Evolutionary conservation across 1,140 invertebrate genomes (phyloP).

Genomic region (Harpegnathos saltator): DNA sequence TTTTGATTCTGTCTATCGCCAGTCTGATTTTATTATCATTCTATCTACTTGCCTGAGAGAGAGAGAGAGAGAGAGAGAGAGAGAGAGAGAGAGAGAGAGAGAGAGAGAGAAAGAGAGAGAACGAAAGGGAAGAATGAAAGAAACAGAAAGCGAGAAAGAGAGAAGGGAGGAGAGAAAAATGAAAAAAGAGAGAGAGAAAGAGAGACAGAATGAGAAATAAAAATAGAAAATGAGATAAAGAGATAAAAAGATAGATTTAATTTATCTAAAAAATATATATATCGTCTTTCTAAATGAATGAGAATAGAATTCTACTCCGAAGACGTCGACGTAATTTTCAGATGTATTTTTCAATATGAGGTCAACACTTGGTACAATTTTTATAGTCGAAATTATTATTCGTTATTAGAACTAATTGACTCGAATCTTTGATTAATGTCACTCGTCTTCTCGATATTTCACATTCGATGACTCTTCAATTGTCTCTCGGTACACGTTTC

Average conservation of each 20-base stretch:
- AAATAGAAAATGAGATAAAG: not conserved
- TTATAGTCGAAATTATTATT: conserved; percentile 44
- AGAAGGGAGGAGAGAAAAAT: not conserved
- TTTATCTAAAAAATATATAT: conserved; percentile 58
- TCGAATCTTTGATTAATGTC: conserved; percentile 51
- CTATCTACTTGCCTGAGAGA: conserved; percentile 66
- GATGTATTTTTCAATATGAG: conserved; percentile 27
- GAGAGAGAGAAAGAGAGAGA: conserved; percentile 3
- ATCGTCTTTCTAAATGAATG: conserved; percentile 43
- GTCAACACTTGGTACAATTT: conserved; percentile 42
- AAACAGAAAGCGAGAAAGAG: conserved; percentile 17
- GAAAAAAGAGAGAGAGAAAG: not conserved
- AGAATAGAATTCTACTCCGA: conserved; percentile 43
- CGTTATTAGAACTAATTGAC: conserved; percentile 56
- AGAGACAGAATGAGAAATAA: conserved; percentile 5
- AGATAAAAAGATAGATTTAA: not conserved
- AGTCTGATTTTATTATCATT: conserved; percentile 72
- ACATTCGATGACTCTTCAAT: not conserved
- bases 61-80: conserved; percentile 11
- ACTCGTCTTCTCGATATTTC: conserved; percentile 21
- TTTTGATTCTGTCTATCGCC: conserved; percentile 66
- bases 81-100: conserved; percentile 6
- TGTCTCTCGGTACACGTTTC: not conserved
- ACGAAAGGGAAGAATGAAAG: not conserved
- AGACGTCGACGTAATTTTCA: conserved; percentile 37